Evolutionary conservation across 2,888 invertebrate species (phyloP), one percentile per base, ranked within the genome.

Genomic region (Epicampocera succincta): DNA sequence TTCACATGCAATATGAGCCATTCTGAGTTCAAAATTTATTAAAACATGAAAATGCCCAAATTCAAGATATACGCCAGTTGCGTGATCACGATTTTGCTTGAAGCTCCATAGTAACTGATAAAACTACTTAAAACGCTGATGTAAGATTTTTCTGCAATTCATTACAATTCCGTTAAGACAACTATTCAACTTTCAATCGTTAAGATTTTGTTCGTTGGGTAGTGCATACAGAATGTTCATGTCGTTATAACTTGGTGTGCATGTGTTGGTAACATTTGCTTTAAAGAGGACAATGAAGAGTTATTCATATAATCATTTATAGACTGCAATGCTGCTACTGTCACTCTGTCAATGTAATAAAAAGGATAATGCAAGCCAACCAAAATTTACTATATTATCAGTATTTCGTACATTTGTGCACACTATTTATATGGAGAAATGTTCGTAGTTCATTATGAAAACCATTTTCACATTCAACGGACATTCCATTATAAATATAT

Each of bases 271-370:
- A 17, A 15, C 15, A 68, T 54, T 44, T 40, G 42, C 72, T 44
- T 58, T 42, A 74, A 77, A 69, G 46, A 54, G 54, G 68, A 73
- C 65, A 50, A 75, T 58, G 52, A 19, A 48, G 42, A 71, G 42
- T 74, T 74, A 69, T 74, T 81, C 69, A 74, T 65, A 69, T 74
- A 82, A 78, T 78, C 69, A 71, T 78, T 82, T 82, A 60, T 60
- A 82, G 74, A 82, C 82, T 82, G 82, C 82, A 82, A 74, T 82
- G 82, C 82, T 82, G 82, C 52, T 82, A 9, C 78, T 82, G 82
- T 81, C 81, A 81, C 33, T 69, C 81, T 81, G 77, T 74, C 78
- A 82, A 69, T 74, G 65, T 71, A 69, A 60, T 65, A 65, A 74
- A 82, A 78, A 71, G 58, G 42, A 72, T 72, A 78, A 71, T 77